Evolutionary conservation across 2,113 vertebrate species (phyloP), one percentile per base, ranked within the genome.

Genomic region (Nannospalax galili): DNA sequence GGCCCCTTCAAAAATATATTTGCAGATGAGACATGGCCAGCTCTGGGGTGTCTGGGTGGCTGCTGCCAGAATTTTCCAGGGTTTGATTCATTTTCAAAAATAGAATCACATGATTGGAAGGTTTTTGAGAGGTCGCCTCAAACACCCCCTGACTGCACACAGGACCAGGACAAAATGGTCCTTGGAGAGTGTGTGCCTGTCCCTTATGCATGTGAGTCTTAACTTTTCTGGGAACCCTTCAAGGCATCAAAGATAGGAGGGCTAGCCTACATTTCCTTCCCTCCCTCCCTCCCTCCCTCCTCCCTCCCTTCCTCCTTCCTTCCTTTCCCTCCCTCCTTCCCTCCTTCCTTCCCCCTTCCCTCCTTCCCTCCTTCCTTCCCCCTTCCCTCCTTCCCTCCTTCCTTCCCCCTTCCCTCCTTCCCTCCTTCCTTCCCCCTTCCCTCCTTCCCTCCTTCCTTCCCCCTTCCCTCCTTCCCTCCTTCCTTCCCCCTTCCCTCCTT

Each of bases 41-140:
- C 77, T 93, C 95, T 92, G 96, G 96, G 93, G 91, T 96, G 97
- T 96, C 97, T 96, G 86, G 84, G 91, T 95, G 94, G 87, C 74
- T 86, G 79, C 92, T 94, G 89, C 88, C 90, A 95, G 95, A 96
- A 97, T 97, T 96, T 96, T 97, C 94, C 90, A 95, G 94, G 96
- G 94, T 94, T 96, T 95, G 95, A 95, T 97, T 97, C 92, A 20
- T 82, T 92, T 97, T 96, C 94, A 91, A 96, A 97, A 97, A 97
- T 97, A 97, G 97, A 97, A 91, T 92, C 93, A 84, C 95, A 91
- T 97, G 97, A 97, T 75, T 69, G 40, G 90, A 96, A 94, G 89
- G 91, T 96, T 94, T 89, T 92, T 37, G 77, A 40, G 93, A 97
- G 97, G 95, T 96, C 88, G 30, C 60, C 14, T 12, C 32, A 2